A percentile compares a stretch with the other conserved stretches of the same genome.
Evolutionary conservation across 2,113 vertebrate species (phyloP).

Genomic region (Penelope pileata): DNA sequence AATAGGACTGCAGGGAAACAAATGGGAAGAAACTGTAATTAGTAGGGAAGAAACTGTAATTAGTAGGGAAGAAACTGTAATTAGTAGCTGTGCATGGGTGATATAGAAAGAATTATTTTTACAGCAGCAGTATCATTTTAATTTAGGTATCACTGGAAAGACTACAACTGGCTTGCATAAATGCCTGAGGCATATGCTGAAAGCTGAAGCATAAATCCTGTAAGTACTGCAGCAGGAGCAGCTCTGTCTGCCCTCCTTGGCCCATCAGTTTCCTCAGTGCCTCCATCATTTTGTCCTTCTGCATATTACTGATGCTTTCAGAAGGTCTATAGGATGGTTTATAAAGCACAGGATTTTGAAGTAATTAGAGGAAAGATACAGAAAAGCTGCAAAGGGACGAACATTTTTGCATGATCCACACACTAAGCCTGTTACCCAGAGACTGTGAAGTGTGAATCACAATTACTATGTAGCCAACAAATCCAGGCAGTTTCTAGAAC

Average conservation of each 20-base stretch:
- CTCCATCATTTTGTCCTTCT: not conserved
- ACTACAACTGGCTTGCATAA: not conserved
- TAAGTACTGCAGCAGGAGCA: not conserved
- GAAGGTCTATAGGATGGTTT: not conserved
- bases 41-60: too few species aligned
- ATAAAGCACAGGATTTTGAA: not conserved
- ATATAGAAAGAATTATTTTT: not conserved
- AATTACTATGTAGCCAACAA: not conserved
- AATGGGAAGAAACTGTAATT: not conserved
- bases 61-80: not conserved
- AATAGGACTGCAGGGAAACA: not conserved
- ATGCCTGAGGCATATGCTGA: not conserved
- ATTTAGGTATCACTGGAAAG: not conserved
- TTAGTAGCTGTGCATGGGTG: not conserved
- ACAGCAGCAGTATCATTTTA: not conserved
- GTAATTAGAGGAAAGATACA: not conserved
- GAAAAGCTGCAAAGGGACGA: not conserved
- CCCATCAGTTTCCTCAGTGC: not conserved
- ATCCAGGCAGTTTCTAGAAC: accelerated
- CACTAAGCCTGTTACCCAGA: not conserved
- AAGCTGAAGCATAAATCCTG: not conserved
- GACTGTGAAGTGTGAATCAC: not conserved
- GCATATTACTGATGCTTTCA: not conserved
- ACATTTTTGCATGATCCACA: not conserved
- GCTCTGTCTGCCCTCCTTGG: not conserved